Evolutionary conservation across 2,888 invertebrate genomes (phyloP).

Genomic region (Barypeithes pellucidus): DNA sequence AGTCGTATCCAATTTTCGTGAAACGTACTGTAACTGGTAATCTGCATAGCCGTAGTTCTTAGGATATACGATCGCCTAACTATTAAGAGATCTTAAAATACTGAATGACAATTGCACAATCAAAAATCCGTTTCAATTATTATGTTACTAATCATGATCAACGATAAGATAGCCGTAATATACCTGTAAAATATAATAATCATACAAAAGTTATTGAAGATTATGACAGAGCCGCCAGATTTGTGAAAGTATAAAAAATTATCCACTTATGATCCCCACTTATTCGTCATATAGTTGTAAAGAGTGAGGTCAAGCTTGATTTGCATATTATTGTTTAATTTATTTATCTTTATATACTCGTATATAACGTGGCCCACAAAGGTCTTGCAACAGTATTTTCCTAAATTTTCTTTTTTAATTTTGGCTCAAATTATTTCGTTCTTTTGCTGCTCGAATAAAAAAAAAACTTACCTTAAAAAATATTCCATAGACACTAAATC

Average conservation of each 20-base stretch:
- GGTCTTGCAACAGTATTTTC: neutral
- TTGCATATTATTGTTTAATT: constrained; percentile 34
- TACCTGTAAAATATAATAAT: constrained; percentile 23
- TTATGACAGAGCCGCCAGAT: constrained; percentile 33
- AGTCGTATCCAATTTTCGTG: too few relatives aligned
- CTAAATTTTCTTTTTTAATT: too few relatives aligned
- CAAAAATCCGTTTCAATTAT: constrained; percentile 9
- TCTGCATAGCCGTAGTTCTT: neutral
- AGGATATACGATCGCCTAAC: neutral
- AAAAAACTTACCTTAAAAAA: too few relatives aligned
- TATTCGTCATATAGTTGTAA: constrained; percentile 31
- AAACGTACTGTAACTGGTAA: too few relatives aligned
- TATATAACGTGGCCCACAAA: neutral
- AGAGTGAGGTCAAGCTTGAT: constrained; percentile 32
- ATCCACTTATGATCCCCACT: constrained; percentile 19
- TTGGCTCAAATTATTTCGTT: too few relatives aligned
- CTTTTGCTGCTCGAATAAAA: too few relatives aligned
- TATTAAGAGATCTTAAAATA: neutral
- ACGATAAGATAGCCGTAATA: constrained; percentile 23
- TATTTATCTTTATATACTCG: neutral
- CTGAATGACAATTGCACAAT: constrained; percentile 17
- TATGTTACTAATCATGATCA: constrained; percentile 4
- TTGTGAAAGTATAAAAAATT: constrained; percentile 46
- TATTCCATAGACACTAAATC: too few relatives aligned
- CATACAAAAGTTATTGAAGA: constrained; percentile 33